Evolutionary conservation across 2,797 vertebrate genomes (phyloP).

Genomic region (Yasuhikotakia modesta): DNA sequence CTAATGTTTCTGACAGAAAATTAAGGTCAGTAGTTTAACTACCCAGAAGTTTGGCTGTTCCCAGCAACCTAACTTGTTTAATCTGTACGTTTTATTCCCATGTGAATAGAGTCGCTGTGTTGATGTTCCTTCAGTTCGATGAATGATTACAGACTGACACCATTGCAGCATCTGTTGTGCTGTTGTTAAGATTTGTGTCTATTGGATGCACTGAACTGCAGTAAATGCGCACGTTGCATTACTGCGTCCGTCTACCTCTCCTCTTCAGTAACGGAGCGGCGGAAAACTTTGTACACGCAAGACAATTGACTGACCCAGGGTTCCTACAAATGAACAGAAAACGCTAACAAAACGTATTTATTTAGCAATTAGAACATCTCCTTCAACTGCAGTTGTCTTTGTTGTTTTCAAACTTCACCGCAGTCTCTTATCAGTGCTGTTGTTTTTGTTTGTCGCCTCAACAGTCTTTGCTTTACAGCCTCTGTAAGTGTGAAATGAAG

Average conservation of each 20-base stretch:
- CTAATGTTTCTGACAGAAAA: conserved; percentile 31
- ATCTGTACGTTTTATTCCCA: conserved; percentile 24
- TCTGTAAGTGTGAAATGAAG: conserved; percentile 2
- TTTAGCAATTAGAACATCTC: conserved; percentile 28
- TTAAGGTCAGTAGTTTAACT: conserved; percentile 37
- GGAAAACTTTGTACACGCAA: conserved; percentile 25
- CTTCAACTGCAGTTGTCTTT: conserved; percentile 1
- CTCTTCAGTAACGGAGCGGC: conserved; percentile 43
- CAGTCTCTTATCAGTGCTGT: neutral
- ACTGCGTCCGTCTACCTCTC: conserved; percentile 45
- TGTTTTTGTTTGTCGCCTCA: conserved; percentile 1
- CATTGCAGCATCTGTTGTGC: conserved; percentile 32
- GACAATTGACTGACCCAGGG: conserved; percentile 36
- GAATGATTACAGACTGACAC: conserved; percentile 23
- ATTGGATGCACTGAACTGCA: conserved; percentile 43
- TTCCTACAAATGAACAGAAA: conserved; percentile 36
- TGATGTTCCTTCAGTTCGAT: conserved; percentile 19
- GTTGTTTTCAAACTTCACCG: conserved; percentile 5
- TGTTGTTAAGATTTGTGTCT: conserved; percentile 40
- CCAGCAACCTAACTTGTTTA: conserved; percentile 10
- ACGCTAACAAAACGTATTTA: conserved; percentile 18
- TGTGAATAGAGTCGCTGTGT: conserved; percentile 33
- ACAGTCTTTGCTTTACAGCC: conserved; percentile 1
- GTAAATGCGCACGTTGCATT: conserved; percentile 26
- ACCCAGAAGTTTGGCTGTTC: conserved; percentile 8